Percentiles rank a stretch among this genome's conserved stretches.
These are phyloP conservation scores for Lophotriccus pileatus DNA, from an alignment of 2,797 vertebrate genomes.

Conservation along the genomic window DNA sequence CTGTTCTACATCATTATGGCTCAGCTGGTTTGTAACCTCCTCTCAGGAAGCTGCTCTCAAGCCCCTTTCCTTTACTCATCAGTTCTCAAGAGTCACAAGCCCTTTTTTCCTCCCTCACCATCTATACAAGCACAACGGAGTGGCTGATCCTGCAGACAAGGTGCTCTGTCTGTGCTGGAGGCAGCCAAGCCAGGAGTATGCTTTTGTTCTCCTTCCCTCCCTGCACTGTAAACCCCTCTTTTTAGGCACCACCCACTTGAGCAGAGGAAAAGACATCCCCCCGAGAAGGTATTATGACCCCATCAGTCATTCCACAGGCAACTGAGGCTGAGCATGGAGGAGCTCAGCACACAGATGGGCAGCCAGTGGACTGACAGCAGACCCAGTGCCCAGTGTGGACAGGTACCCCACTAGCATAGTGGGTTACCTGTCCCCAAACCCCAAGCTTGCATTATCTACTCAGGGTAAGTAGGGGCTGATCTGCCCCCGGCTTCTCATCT, in stretches of 20 bases:
- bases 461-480: neutral
- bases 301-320: neutral
- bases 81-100: neutral
- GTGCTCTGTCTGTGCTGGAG: neutral
- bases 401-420: accelerated
- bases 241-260: neutral
- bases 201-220: neutral
- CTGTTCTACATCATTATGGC: neutral
- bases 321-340: neutral
- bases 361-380: neutral
- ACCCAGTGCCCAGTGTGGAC: accelerated
- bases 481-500: neutral
- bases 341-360: neutral
- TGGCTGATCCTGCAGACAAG: neutral
- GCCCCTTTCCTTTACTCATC: neutral
- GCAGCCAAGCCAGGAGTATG: neutral
- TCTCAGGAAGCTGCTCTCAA: neutral
- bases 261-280: neutral
- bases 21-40: neutral
- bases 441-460: neutral
- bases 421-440: neutral
- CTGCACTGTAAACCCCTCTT: neutral
- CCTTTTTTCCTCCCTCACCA: neutral
- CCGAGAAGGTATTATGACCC: neutral
- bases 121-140: neutral